These are phyloP conservation scores for Helicoverpa assulta DNA, from an alignment of 2,888 invertebrate species.

Conservation along the genomic window DNA sequence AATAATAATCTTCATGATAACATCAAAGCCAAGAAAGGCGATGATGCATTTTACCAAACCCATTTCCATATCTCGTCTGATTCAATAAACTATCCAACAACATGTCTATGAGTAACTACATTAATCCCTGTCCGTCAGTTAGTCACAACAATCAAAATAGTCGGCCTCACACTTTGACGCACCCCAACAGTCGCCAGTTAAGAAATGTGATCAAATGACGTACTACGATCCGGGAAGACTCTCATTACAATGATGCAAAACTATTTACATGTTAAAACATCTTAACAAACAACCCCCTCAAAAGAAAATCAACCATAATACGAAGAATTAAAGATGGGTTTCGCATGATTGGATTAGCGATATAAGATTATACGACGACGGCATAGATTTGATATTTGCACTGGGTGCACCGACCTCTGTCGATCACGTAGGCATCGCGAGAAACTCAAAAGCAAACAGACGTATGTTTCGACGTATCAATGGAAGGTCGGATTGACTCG, in stretches of 20 bases:
- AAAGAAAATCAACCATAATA: conserved; percentile 31
- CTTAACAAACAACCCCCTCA: conserved; percentile 6
- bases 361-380: conserved; percentile 20
- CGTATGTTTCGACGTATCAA: conserved; percentile 39
- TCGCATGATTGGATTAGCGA: conserved; percentile 3
- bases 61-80: neutral
- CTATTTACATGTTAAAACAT: conserved; percentile 41
- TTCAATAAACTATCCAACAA: conserved; percentile 6
- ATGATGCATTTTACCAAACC: neutral
- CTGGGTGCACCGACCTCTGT: conserved; percentile 78
- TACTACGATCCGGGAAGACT: conserved; percentile 78
- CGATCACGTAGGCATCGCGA: conserved; percentile 63
- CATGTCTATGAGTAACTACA: conserved; percentile 16
- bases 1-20: conserved; percentile 5
- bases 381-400: conserved; percentile 75
- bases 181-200: conserved; percentile 44
- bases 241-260: conserved; percentile 77
- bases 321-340: conserved; percentile 17
- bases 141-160: conserved; percentile 38
- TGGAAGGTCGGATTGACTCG: conserved; percentile 40
- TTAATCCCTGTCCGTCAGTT: conserved; percentile 35
- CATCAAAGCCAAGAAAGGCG: neutral
- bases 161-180: conserved; percentile 29
- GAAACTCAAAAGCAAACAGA: conserved; percentile 45
- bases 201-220: conserved; percentile 70